These are phyloP conservation scores for Luperina nickerlii DNA, from an alignment of 2,888 invertebrate species.

Conservation along the genomic window DNA sequence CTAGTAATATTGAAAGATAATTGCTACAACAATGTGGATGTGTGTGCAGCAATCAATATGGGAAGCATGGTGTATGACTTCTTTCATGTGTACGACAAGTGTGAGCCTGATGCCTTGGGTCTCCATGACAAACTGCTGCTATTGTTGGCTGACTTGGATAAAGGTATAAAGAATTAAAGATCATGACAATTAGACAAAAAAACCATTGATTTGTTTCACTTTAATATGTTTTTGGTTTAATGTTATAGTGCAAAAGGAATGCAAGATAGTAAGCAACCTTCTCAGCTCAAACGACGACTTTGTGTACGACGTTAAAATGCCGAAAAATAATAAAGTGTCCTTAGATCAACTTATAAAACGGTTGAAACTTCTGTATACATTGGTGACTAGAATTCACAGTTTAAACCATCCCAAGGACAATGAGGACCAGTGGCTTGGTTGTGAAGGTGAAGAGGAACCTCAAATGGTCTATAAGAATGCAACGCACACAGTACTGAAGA, in stretches of 20 bases:
- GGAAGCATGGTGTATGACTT: conserved; percentile 81
- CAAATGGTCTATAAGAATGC: conserved; percentile 68
- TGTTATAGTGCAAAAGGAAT: conserved; percentile 81
- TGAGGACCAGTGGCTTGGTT: conserved; percentile 77
- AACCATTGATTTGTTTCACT: neutral
- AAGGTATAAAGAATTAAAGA: conserved; percentile 71
- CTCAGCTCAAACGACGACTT: conserved; percentile 74
- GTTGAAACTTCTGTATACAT: conserved; percentile 82
- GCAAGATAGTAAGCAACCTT: conserved; percentile 84
- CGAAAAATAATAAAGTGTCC: conserved; percentile 69
- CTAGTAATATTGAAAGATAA: conserved; percentile 74
- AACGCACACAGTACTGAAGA: conserved; percentile 78
- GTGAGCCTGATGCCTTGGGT: conserved; percentile 82
- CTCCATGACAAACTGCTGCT: conserved; percentile 74
- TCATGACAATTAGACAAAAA: neutral
- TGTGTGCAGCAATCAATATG: conserved; percentile 80
- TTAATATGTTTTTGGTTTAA: neutral
- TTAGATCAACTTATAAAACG: conserved; percentile 81
- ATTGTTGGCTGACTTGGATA: conserved; percentile 79
- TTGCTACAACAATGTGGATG: conserved; percentile 71
- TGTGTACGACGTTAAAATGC: conserved; percentile 73
- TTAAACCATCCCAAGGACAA: conserved; percentile 81
- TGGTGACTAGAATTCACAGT: conserved; percentile 79
- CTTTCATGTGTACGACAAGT: conserved; percentile 79
- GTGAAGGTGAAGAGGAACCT: conserved; percentile 71